These are phyloP conservation scores for Crotalus tigris DNA, from an alignment of 2,113 vertebrate species.

Conservation along the genomic window DNA sequence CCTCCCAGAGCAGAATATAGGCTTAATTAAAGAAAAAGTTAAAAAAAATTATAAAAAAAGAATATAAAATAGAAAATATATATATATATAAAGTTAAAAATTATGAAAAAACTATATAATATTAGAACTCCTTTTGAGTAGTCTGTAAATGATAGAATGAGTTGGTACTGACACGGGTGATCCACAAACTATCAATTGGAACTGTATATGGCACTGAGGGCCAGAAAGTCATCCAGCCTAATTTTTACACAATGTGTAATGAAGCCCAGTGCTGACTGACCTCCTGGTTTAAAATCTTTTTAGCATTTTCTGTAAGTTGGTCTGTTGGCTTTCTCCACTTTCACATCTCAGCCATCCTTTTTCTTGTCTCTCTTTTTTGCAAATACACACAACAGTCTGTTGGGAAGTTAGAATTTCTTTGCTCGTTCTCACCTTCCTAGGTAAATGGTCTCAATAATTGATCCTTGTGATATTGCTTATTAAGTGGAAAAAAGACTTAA, in stretches of 20 bases:
- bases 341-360: not conserved
- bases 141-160: not conserved
- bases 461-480: not conserved
- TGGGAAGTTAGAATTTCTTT: not conserved
- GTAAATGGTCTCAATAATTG: not conserved
- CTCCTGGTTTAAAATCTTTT: not conserved
- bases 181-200: not conserved
- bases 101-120: too few relatives aligned
- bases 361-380: not conserved
- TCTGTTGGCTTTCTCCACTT: not conserved
- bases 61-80: too few relatives aligned
- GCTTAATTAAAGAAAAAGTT: too few relatives aligned
- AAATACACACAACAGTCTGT: not conserved
- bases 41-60: too few relatives aligned
- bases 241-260: not conserved
- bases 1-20: too few relatives aligned
- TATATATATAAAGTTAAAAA: too few relatives aligned
- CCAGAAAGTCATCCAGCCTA: not conserved
- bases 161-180: not conserved
- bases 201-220: not conserved
- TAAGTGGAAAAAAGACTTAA: not conserved
- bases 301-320: not conserved
- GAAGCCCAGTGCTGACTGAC: not conserved
- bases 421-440: not conserved
- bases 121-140: not conserved